phyloP scores from a whole-genome alignment of 2,797 vertebrate genomes.

The Astyanax mexicanus region DNA sequence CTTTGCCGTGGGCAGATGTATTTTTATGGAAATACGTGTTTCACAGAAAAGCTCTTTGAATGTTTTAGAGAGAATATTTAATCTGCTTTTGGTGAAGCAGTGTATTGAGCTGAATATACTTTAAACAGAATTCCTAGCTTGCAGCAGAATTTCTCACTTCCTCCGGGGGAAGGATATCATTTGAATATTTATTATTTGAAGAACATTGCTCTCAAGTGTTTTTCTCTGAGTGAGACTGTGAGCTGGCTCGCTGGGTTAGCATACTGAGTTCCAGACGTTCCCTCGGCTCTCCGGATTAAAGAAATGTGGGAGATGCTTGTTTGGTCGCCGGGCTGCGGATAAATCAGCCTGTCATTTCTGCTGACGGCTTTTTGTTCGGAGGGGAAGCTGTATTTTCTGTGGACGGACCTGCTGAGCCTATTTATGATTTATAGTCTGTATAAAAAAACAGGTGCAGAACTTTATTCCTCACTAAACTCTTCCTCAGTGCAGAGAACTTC shows the following conservation, averaged over 20 bases:
- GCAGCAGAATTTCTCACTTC: neutral
- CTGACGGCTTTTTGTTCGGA: slow-evolving; percentile 54
- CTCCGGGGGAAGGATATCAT: neutral
- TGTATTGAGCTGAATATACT: neutral
- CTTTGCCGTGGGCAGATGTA: neutral
- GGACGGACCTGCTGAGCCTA: slow-evolving; percentile 50
- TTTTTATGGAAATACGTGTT: neutral
- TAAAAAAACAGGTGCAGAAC: neutral
- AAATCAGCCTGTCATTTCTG: slow-evolving; percentile 58
- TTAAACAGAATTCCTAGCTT: neutral
- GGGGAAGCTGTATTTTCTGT: slow-evolving; percentile 33
- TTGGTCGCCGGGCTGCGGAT: slow-evolving; percentile 50
- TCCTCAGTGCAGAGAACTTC: too few relatives aligned
- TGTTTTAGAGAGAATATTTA: neutral
- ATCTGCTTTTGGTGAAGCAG: neutral
- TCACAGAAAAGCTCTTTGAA: neutral
- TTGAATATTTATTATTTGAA: slow-evolving; percentile 11
- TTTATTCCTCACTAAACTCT: neutral
- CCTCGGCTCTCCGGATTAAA: slow-evolving; percentile 59
- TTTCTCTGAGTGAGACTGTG: slow-evolving; percentile 47
- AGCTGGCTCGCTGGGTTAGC: slow-evolving; percentile 59
- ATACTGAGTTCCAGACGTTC: slow-evolving; percentile 46
- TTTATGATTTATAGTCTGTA: slow-evolving; percentile 10
- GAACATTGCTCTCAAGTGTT: neutral
- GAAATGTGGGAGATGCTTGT: slow-evolving; percentile 49